Conservation (phyloP, 2,888 invertebrate genomes). For the Conops quadrifasciatus region DNA sequence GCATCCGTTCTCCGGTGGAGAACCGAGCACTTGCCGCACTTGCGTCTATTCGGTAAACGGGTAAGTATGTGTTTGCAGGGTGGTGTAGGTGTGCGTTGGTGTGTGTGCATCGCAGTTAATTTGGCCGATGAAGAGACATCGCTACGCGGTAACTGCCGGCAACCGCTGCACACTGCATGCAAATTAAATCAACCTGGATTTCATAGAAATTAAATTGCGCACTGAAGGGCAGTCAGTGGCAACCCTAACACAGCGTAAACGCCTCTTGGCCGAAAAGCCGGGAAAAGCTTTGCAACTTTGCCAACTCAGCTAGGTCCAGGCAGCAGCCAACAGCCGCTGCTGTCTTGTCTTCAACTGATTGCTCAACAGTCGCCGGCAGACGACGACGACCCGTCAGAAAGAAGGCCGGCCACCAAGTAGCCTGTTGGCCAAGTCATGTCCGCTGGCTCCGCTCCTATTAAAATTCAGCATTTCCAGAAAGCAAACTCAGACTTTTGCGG, state of each 20-base stretch:
- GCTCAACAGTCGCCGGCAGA: no score
- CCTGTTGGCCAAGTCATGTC: background rate
- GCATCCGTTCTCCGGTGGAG: background rate
- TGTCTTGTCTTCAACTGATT: no score
- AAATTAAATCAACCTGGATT: constrained; percentile 27
- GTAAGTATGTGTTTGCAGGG: background rate
- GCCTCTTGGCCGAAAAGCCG: background rate
- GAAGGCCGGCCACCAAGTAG: no score
- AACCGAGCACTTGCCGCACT: background rate
- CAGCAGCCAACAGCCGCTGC: background rate
- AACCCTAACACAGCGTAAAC: background rate
- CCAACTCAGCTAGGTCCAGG: background rate
- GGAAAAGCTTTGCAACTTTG: background rate
- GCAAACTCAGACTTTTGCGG: constrained; percentile 23
- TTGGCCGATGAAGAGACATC: constrained; percentile 14
- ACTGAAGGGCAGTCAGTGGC: background rate
- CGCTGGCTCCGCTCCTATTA: no score
- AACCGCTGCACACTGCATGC: constrained; percentile 15
- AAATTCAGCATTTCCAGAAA: constrained; percentile 19
- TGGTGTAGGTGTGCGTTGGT: background rate
- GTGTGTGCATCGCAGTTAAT: constrained; percentile 21
- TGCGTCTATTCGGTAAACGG: no score
- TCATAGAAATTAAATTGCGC: constrained; percentile 12
- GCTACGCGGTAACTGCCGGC: background rate
- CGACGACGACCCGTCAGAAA: no score